These are phyloP conservation scores for Pollimyrus isidori DNA, from an alignment of 2,113 vertebrate genomes.

Conservation along the genomic window DNA sequence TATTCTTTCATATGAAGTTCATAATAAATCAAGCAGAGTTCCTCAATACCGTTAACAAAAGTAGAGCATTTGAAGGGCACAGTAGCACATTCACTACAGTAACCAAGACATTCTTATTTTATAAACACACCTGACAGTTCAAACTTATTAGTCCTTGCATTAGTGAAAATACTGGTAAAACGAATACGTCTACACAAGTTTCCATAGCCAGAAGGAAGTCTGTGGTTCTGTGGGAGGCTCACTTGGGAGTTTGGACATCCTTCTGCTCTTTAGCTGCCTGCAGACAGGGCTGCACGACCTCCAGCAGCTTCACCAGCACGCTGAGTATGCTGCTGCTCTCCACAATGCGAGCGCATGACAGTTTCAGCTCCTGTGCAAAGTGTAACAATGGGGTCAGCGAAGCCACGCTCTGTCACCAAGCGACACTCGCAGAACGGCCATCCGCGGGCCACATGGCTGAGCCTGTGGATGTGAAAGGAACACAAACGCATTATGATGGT, in stretches of 20 bases:
- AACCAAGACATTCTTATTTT: background rate
- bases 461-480: background rate
- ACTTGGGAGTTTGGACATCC: constrained; percentile 90
- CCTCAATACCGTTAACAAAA: background rate
- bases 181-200: background rate
- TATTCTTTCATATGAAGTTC: background rate
- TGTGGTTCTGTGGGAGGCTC: constrained; percentile 38
- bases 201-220: background rate
- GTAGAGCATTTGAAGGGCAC: background rate
- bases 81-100: background rate
- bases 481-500: background rate
- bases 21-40: background rate
- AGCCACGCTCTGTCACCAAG: background rate
- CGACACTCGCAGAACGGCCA: background rate
- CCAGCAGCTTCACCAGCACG: constrained; percentile 83
- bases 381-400: background rate
- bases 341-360: constrained; percentile 79
- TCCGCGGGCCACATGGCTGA: background rate
- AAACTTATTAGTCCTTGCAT: background rate
- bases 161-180: background rate
- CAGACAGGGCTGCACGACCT: constrained; percentile 86
- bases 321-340: constrained; percentile 83
- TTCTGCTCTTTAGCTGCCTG: constrained; percentile 90
- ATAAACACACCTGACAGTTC: background rate
- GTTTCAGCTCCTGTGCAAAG: constrained; percentile 72